Conservation (phyloP, 2,888 invertebrate species). For the Apeira syringaria region DNA sequence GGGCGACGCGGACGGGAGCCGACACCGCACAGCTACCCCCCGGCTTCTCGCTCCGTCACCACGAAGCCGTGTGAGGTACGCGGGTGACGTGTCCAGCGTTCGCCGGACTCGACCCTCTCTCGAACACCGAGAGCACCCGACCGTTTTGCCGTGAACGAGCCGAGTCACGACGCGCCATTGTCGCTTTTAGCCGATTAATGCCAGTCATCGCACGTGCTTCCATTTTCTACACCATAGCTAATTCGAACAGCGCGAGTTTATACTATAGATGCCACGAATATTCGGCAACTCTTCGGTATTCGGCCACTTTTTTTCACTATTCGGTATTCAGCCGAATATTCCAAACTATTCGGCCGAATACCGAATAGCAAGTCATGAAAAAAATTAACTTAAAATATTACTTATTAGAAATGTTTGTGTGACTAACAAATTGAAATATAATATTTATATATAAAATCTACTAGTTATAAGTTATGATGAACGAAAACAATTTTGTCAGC, state of each 20-base stretch:
- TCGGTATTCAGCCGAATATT: no score
- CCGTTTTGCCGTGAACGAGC: conserved; percentile 2
- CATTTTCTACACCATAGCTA: conserved; percentile 14
- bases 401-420: no score
- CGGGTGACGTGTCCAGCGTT: not conserved
- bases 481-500: no score
- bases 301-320: no score
- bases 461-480: no score
- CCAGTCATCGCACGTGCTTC: conserved; percentile 14
- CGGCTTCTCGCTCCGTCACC: not conserved
- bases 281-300: no score
- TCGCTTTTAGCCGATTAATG: conserved; percentile 13
- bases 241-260: conserved; percentile 13
- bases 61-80: not conserved
- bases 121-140: conserved; percentile 4
- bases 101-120: not conserved
- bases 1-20: not conserved
- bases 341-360: no score
- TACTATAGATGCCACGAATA: no score
- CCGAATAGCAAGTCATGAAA: no score
- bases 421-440: no score
- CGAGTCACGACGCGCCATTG: conserved; percentile 22
- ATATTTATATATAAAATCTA: no score
- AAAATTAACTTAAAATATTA: no score
- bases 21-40: not conserved